Base-by-base conservation (phyloP, 2,797 vertebrate species). In the Parotocinclus haroldoi region DNA sequence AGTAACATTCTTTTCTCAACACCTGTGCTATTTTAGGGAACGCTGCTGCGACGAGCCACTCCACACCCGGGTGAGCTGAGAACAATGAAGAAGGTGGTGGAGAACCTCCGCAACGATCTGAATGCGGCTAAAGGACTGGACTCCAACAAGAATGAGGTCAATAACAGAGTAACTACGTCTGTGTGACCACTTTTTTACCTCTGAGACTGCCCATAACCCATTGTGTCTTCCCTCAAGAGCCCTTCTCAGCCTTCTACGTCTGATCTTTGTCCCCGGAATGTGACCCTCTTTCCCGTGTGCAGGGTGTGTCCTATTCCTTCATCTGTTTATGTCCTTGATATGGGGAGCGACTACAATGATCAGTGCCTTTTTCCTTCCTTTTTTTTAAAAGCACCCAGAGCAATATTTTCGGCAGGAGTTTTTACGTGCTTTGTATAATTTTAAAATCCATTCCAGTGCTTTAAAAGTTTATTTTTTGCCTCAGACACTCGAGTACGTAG, bases 91-190 rank as follows among this genome's bases (percentile, higher is more conserved):
- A 98, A 95, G 88, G 89, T 91, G 17, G 95, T 88, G 10, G 96
- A 99, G 88, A 98, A 91, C 84, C 86, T 99, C 74, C 93, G 95
- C 81, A 98, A 96, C 7, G 95, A 98, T 86, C 84, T 96, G 92
- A 96, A 93, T 42, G 94, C 95, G 66, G 95, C 96, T 89, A 98
- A 96, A 91, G 94, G 89, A 91, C 90, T 99, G 93, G 97, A 99
- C 89, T 95, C 97, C 88, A 99, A 99, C 93, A 98, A 99, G 91
- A 99, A 99, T 3, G 92, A 99, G 93, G 94, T 99, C 94, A 98
- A 96, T 92, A 98, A 95, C 89, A 92, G 90, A 88, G 91, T 98
- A 90, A 99, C 95, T 86, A 99, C 96, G 73, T 97, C 95, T 58
- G 96, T 99, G 88, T 99, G 95, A 94, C 85, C 72, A 71, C 80